Base-by-base conservation (phyloP, 2,113 vertebrate genomes). In the Pseudorhombus dupliciocellatus region DNA sequence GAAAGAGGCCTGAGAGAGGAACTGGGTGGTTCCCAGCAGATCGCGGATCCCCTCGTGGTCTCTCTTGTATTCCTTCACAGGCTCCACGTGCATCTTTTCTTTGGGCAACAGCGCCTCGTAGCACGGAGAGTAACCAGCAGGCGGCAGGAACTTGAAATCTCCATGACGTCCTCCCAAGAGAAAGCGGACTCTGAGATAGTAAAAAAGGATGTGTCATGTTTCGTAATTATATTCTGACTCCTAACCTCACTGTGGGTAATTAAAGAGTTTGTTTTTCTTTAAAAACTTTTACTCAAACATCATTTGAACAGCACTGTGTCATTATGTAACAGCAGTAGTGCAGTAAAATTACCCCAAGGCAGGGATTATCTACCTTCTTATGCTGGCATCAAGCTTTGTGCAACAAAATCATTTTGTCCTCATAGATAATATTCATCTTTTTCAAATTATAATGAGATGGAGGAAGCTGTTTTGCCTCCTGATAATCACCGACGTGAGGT, bases 141-240 rank as follows among this genome's bases (percentile, higher is more conserved):
- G 97, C 54, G 97, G 97, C 62, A 99, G 89, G 88, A 99, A 99
- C 88, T 98, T 98, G 86, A 99, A 99, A 80, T 99, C 97, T 70
- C 97, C 97, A 11, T 99, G 97, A 60, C 96, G 96, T 66, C 97
- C 97, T 51, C 97, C 97, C 90, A 98, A 81, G 80, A 99, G 90
- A 89, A 97, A 98, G 76, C 97, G 97, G 20, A 95, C 95, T 90
- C 97, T 99, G 80, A 42, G 5, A 57, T 34, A 4, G 59, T 71
- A 24, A 58, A 26, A 53, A 1, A 20, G 44, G 25, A 37, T 50
- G 18, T 44, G 40, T 44, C 40, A 44, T 18, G 16, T 44, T 44
- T 14, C 10, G 20, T 11, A 30, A 68, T 28, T 26, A 31, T 26
- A 64, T 16, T 28, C 1, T 2, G 6, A 61, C 21, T 55, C 6